These are phyloP conservation scores for Tapera naevia DNA, from an alignment of 2,797 vertebrate genomes.

Conservation along the genomic window DNA sequence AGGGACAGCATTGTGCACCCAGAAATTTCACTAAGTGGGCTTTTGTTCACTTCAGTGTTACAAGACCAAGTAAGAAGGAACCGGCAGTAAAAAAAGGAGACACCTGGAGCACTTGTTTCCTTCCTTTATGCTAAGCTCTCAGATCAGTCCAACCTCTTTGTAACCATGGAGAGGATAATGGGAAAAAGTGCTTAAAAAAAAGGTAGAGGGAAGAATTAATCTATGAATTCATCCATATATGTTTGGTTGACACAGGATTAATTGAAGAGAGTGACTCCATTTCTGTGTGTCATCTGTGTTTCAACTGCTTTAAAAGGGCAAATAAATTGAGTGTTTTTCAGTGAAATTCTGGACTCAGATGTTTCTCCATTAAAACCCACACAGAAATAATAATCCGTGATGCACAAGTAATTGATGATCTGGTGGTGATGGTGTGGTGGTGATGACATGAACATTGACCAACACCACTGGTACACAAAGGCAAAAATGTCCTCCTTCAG, in stretches of 20 bases:
- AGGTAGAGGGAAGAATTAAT: fast-evolving
- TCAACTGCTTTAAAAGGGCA: not conserved
- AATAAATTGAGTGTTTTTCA: not conserved
- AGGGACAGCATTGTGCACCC: not conserved
- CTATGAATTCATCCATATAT: not conserved
- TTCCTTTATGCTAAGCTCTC: not conserved
- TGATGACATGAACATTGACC: not conserved
- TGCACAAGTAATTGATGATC: not conserved
- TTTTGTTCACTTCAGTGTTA: not conserved
- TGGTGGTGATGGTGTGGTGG: not conserved
- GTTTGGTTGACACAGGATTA: not conserved
- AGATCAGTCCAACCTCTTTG: not conserved
- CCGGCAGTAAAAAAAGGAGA: not conserved
- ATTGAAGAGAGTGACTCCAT: not conserved
- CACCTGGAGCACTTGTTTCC: not conserved
- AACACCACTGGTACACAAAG: not conserved
- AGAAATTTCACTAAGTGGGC: not conserved
- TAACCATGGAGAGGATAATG: not conserved
- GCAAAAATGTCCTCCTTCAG: not conserved
- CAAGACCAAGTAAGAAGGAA: not conserved
- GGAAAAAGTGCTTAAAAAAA: not conserved
- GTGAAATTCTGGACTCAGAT: not conserved
- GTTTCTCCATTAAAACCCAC: not conserved
- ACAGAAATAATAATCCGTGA: not conserved
- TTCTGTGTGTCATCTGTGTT: not conserved